Evolutionary conservation across 2,113 vertebrate species (phyloP).

Genomic region (Tragelaphus buxtoni): DNA sequence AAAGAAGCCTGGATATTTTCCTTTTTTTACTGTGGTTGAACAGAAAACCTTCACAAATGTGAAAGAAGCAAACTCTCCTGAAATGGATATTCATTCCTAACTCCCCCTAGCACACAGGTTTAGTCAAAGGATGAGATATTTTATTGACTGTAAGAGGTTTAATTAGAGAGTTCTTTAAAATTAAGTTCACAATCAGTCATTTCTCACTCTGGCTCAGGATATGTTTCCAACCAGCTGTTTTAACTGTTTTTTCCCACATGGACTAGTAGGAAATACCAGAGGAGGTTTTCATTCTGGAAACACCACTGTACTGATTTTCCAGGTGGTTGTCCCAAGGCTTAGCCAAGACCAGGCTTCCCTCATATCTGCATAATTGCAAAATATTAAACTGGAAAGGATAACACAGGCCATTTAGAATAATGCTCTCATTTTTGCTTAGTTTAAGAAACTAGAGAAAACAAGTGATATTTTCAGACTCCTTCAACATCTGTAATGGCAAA

Average conservation of each 20-base stretch:
- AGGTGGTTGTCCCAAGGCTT: constrained; percentile 53
- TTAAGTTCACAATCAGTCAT: constrained; percentile 48
- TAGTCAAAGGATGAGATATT: constrained; percentile 37
- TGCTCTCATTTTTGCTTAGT: background rate
- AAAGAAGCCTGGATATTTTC: background rate
- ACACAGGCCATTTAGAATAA: background rate
- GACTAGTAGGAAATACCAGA: constrained; percentile 59
- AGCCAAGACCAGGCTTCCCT: constrained; percentile 1
- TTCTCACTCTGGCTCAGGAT: constrained; percentile 41
- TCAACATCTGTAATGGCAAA: background rate
- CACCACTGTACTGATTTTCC: constrained; percentile 29
- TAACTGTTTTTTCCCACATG: constrained; percentile 40
- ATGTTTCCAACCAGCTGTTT: constrained; percentile 57
- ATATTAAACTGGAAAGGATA: background rate
- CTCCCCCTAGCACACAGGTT: background rate
- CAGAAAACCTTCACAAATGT: constrained; percentile 20
- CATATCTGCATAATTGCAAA: constrained; percentile 35
- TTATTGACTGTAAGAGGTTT: constrained; percentile 46
- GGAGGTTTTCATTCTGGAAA: constrained; percentile 31
- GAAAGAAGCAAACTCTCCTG: constrained; percentile 9
- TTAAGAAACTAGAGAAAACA: background rate
- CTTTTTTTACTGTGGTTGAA: background rate
- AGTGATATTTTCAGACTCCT: background rate
- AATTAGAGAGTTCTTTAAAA: constrained; percentile 56
- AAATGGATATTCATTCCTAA: constrained; percentile 25